Base-by-base conservation (phyloP, 2,888 invertebrate genomes). In the Sceliomorpha sp. region DNA sequence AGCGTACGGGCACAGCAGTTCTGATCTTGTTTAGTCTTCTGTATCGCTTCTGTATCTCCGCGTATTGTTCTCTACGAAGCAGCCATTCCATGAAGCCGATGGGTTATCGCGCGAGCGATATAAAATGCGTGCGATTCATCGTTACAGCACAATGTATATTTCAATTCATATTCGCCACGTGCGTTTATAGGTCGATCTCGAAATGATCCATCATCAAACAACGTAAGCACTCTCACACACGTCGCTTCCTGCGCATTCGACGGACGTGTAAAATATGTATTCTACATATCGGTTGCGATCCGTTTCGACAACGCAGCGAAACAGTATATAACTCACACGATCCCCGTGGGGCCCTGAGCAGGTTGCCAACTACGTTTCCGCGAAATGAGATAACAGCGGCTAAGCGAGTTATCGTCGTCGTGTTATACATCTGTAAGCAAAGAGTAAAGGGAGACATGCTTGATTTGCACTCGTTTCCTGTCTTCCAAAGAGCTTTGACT, bases 391-490 rank as follows among this genome's bases (percentile, higher is more conserved):
- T 69, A 69, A 69, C 40, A 51, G 29, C 51, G 27, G 60, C 60
- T 62, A 68, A 68, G 62, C 60, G 60, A 62, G 68, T 62, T 56
- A 68, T 60, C 68, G 60, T 56, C 29, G 45, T 51, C 58, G 45
- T 32, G 44, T 56, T 56, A 56, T 56, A 58, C 62, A 56, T 58
- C 40, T 62, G 42, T 56, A 50, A 50, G 45, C 68, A 60, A 55
- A 55, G 50, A 55, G 37, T 60, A 55, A 60, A 67, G 55, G 47
- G 51, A 59, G 59, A 55, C 60, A 53, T 17, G 20, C 17, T 14
- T 39, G 34, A 60, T 59, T 56, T 37, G 45, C 62, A 27, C 53
- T 44, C 34, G 27, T 34, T 47, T 60, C 15, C 31, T 34, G 29
- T 31, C 5, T 13, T n/a, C 26, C 44, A n/a, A n/a, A n/a, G n/a